These are phyloP conservation scores for Pyxicephalus adspersus DNA, from an alignment of 2,113 vertebrate genomes.

Conservation along the genomic window DNA sequence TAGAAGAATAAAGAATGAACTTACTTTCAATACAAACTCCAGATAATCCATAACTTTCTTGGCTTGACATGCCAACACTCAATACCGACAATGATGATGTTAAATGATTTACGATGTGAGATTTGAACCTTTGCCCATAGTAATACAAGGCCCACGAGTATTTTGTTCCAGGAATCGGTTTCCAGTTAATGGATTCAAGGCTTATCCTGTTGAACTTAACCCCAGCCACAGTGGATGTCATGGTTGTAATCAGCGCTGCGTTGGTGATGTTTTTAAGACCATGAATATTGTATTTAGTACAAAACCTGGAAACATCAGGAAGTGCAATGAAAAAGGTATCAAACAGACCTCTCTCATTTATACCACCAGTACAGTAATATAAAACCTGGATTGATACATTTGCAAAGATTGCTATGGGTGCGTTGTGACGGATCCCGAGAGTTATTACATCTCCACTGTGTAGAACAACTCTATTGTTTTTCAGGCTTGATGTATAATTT, in stretches of 20 bases:
- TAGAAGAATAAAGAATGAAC: background rate
- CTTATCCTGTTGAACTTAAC: conserved; percentile 58
- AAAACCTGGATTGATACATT: conserved; percentile 72
- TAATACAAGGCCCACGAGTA: conserved; percentile 70
- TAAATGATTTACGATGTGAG: conserved; percentile 59
- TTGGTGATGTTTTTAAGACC: conserved; percentile 65
- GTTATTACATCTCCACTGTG: conserved; percentile 53
- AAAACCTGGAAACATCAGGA: conserved; percentile 63
- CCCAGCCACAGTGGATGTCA: conserved; percentile 43
- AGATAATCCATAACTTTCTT: conserved; percentile 26
- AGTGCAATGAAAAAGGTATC: conserved; percentile 73
- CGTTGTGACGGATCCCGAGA: conserved; percentile 12
- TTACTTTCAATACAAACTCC: conserved; percentile 21
- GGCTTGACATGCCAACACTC: conserved; percentile 12
- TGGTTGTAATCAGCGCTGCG: conserved; percentile 65
- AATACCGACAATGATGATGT: conserved; percentile 59
- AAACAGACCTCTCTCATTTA: background rate
- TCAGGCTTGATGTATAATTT: conserved; percentile 49
- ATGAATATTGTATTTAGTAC: conserved; percentile 66
- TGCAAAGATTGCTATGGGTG: conserved; percentile 63
- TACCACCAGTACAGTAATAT: conserved; percentile 67
- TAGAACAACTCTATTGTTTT: conserved; percentile 29
- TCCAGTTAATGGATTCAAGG: conserved; percentile 62
- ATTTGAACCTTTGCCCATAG: conserved; percentile 9
- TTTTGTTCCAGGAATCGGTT: conserved; percentile 59